Percentiles rank a stretch among this genome's conserved stretches.
Conservation (phyloP, 1,140 invertebrate genomes). For the Tetraneura akinire region DNA sequence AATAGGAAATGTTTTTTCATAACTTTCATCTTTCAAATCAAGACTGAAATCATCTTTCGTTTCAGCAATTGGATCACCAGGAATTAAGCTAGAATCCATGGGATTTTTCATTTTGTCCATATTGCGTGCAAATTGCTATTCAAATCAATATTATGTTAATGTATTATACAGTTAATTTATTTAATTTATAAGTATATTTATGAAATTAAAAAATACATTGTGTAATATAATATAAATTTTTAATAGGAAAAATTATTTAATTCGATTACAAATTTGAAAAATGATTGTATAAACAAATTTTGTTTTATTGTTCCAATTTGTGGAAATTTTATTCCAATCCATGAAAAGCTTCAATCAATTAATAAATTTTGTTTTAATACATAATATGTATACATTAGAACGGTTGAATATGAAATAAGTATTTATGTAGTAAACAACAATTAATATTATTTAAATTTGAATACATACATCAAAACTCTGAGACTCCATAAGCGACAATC, state of each 20-base stretch:
- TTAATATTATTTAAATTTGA: background rate
- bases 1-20: constrained; percentile 69
- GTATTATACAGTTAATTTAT: background rate
- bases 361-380: too few relatives aligned
- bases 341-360: too few relatives aligned
- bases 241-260: too few relatives aligned
- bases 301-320: too few relatives aligned
- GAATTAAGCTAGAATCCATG: background rate
- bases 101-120: constrained; percentile 11
- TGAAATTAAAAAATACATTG: background rate
- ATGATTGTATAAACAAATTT: too few relatives aligned
- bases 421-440: background rate
- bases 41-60: constrained; percentile 79
- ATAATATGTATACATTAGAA: background rate
- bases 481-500: constrained; percentile 1
- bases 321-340: too few relatives aligned
- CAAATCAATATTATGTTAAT: background rate
- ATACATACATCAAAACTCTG: constrained; percentile 23
- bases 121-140: background rate
- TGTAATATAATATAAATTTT: too few relatives aligned
- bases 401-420: too few relatives aligned
- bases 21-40: constrained; percentile 67
- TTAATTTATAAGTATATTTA: background rate
- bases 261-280: too few relatives aligned
- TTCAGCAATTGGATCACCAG: constrained; percentile 20